Base-by-base conservation (phyloP, 2,113 vertebrate species). In the Ivindomyrus marchei region DNA sequence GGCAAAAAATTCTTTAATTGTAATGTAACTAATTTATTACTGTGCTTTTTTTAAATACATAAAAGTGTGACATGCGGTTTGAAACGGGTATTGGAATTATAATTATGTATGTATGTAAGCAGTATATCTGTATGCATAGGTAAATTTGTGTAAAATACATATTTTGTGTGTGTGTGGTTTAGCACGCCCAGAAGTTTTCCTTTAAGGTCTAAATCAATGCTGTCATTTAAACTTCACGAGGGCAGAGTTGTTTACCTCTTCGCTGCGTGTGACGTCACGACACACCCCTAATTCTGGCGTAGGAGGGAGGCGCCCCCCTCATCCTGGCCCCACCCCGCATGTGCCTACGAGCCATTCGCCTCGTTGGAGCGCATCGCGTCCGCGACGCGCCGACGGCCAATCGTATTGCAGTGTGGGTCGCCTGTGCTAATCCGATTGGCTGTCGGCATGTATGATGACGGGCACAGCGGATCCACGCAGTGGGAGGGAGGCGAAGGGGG, bases 171-270 rank as follows among this genome's bases (percentile, higher is more conserved):
- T 80, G 36, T 80, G 74, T 42, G 74, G 36, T 80, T 80, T 80
- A 80, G 74, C 74, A 17, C 74, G 17, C 36, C 36, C 74, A 17
- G 1, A 5, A 42, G 31, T 80, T 80, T 80, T 80, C 36, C 74
- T 80, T 80, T 42, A 80, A 80, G 36, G 31, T 42, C 74, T 80
- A 88, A 87, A 52, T 53, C 56, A 88, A 92, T 91, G 56, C 77
- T 93, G 94, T 94, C 91, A 94, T 94, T 94, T 95, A 95, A 94
- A 93, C 91, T 95, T 96, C 95, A 95, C 95, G 94, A 95, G 95
- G 94, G 95, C 95, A 94, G 94, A 95, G 95, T 95, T 96, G 95
- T 96, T 96, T 96, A 96, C 96, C 95, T 96, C 95, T 94, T 94
- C 92, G 93, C 93, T 94, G 93, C 94, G 93, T 95, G 93, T 96